Evolutionary conservation across 2,888 invertebrate genomes (phyloP).

Genomic region (Nemoura dubitans): DNA sequence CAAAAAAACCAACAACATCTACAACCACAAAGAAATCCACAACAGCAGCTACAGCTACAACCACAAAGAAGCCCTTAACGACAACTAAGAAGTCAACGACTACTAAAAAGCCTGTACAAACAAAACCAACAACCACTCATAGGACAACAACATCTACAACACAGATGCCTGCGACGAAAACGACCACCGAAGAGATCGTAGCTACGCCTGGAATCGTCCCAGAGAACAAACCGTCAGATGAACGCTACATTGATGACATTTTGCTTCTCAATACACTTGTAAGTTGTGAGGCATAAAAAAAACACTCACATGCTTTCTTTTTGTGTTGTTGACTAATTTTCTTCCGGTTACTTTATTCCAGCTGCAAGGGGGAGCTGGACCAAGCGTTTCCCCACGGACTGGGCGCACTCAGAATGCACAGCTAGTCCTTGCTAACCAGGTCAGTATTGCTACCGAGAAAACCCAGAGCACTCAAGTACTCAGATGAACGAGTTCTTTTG

Average conservation of each 20-base stretch:
- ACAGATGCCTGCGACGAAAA: background rate
- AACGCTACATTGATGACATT: conserved; percentile 29
- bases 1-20: conserved; percentile 54
- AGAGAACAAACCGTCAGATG: background rate
- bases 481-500: no score
- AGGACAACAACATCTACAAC: no score
- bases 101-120: no score
- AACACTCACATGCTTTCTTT: no score
- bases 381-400: conserved; percentile 36
- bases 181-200: background rate
- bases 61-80: conserved; percentile 45
- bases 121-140: no score
- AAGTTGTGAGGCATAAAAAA: no score
- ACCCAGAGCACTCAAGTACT: no score
- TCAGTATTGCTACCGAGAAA: no score
- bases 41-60: conserved; percentile 45
- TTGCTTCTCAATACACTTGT: conserved; percentile 30
- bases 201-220: background rate
- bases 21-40: conserved; percentile 49
- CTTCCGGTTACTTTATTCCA: background rate
- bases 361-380: conserved; percentile 39
- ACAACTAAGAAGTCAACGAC: conserved; percentile 16
- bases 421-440: conserved; percentile 26
- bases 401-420: conserved; percentile 38
- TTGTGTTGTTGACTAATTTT: background rate